Percentiles rank a stretch among this genome's conserved stretches.
Evolutionary conservation across 2,888 invertebrate genomes (phyloP).

Genomic region (Ophion ventricosus): DNA sequence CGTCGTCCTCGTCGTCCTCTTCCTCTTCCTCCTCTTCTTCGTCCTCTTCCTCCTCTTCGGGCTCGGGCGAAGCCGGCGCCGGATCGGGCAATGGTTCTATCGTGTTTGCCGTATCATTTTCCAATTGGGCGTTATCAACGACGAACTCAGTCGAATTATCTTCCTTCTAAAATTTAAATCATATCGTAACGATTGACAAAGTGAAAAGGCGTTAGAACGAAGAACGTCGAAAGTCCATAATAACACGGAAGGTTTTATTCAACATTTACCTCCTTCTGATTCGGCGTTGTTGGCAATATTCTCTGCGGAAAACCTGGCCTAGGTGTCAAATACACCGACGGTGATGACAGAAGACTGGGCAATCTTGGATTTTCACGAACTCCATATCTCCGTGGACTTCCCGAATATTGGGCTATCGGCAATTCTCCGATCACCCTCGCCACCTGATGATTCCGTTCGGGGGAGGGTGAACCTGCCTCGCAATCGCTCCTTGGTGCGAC

Average conservation of each 20-base stretch:
- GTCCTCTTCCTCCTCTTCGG: constrained; percentile 58
- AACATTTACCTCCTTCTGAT: constrained; percentile 78
- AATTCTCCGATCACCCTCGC: constrained; percentile 91
- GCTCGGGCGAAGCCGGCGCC: constrained; percentile 53
- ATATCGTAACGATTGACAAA: constrained; percentile 7
- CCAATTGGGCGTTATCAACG: constrained; percentile 63
- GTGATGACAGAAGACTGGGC: constrained; percentile 86
- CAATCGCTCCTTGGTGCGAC: constrained; percentile 80
- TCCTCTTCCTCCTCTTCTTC: constrained; percentile 68
- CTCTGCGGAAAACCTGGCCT: constrained; percentile 94
- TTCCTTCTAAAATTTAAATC: constrained; percentile 73
- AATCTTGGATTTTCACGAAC: constrained; percentile 84
- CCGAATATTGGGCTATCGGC: constrained; percentile 97
- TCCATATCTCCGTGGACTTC: constrained; percentile 94
- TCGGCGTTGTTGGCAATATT: constrained; percentile 83
- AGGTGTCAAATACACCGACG: constrained; percentile 88
- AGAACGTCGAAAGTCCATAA: too few species aligned
- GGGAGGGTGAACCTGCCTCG: constrained; percentile 79
- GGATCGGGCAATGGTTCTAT: constrained; percentile 59
- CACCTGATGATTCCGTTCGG: constrained; percentile 83
- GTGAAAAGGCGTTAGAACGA: too few species aligned
- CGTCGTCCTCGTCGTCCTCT: constrained; percentile 68
- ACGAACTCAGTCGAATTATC: constrained; percentile 72
- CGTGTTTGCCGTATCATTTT: constrained; percentile 62
- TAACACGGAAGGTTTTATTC: not conserved